phyloP scores from a whole-genome alignment of 2,797 vertebrate species.

The Peromyscus aztecus region DNA sequence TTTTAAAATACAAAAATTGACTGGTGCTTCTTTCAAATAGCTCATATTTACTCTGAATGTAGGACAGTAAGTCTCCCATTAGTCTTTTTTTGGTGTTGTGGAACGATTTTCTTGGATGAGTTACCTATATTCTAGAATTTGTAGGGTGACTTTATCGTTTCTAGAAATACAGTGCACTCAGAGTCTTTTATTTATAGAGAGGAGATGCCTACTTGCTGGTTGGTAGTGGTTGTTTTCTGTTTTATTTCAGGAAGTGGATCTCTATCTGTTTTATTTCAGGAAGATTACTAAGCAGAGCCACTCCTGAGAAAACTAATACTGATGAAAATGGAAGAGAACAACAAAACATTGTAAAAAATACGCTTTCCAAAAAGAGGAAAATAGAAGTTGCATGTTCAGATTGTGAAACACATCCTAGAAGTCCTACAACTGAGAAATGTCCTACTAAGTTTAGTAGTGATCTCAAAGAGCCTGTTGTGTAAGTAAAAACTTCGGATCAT shows the following conservation, averaged over 20 bases:
- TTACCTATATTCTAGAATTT: background rate
- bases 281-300: conserved; percentile 86
- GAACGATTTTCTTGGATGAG: conserved; percentile 28
- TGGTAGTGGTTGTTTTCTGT: conserved; percentile 41
- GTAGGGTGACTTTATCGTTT: conserved; percentile 43
- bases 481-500: conserved; percentile 75
- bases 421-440: conserved; percentile 50
- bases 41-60: background rate
- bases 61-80: conserved; percentile 40
- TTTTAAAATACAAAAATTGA: conserved; percentile 43
- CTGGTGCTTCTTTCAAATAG: conserved; percentile 12
- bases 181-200: background rate
- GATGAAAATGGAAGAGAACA: conserved; percentile 72
- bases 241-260: too few species aligned
- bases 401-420: conserved; percentile 77
- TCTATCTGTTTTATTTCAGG: conserved; percentile 82
- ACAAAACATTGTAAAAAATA: conserved; percentile 65
- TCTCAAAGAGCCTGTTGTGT: conserved; percentile 76
- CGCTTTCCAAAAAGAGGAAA: conserved; percentile 85
- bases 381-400: conserved; percentile 79
- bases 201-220: conserved; percentile 41
- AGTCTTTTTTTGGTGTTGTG: background rate
- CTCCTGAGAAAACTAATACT: conserved; percentile 65
- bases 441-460: conserved; percentile 55
- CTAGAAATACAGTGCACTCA: conserved; percentile 23